A percentile compares a stretch with the other conserved stretches of the same genome.
phyloP scores from a whole-genome alignment of 2,113 vertebrate species.

The Ranitomeya variabilis region DNA sequence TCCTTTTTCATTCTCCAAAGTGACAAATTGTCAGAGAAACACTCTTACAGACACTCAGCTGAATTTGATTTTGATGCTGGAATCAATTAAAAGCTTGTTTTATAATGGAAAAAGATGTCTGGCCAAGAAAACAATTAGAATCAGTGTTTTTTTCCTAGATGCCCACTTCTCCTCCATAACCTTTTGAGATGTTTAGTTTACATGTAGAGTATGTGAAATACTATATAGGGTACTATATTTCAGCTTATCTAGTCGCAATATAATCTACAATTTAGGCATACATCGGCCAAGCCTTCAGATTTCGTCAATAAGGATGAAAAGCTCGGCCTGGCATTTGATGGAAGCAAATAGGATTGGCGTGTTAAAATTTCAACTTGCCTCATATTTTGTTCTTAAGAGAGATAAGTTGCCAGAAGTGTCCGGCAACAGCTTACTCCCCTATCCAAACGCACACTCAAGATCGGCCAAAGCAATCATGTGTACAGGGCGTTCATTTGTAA shows the following conservation, averaged over 20 bases:
- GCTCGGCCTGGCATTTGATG: too few relatives aligned
- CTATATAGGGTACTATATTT: not conserved
- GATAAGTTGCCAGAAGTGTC: too few relatives aligned
- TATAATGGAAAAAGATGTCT: slow-evolving; percentile 13
- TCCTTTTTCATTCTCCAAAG: not conserved
- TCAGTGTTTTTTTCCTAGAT: not conserved
- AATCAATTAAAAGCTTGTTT: slow-evolving; percentile 9
- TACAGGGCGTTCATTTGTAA: too few relatives aligned
- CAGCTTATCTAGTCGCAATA: not conserved
- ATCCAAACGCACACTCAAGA: too few relatives aligned
- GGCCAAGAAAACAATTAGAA: slow-evolving; percentile 18
- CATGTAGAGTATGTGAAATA: not conserved
- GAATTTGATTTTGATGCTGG: not conserved
- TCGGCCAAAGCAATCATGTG: too few relatives aligned
- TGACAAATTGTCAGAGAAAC: not conserved
- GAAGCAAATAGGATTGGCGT: too few relatives aligned
- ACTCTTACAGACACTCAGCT: not conserved
- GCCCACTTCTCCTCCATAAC: not conserved
- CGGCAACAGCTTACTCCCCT: too few relatives aligned
- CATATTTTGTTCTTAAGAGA: too few relatives aligned
- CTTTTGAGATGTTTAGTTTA: not conserved
- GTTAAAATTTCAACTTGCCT: too few relatives aligned
- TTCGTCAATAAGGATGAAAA: too few relatives aligned
- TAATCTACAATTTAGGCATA: not conserved
- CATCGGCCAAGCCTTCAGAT: too few relatives aligned